These are phyloP conservation scores for Podiceps cristatus DNA, from an alignment of 2,113 vertebrate species.

Conservation along the genomic window DNA sequence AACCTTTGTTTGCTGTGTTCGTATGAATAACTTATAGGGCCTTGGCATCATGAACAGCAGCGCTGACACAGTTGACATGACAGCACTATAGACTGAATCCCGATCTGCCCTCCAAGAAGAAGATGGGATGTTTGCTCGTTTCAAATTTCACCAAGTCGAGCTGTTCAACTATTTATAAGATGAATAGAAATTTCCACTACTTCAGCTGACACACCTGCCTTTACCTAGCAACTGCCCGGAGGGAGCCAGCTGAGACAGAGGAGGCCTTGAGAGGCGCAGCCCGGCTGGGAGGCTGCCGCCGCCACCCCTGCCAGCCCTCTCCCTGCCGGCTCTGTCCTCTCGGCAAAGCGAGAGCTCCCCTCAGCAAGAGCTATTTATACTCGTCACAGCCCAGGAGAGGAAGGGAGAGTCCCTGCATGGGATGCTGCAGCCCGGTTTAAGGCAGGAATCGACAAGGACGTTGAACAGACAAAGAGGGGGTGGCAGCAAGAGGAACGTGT, in stretches of 20 bases:
- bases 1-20: conserved; percentile 75
- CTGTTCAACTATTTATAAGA: conserved; percentile 85
- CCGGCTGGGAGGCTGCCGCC: neutral
- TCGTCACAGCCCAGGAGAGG: neutral
- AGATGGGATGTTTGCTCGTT: conserved; percentile 77
- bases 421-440: neutral
- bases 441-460: neutral
- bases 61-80: conserved; percentile 70
- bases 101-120: conserved; percentile 68
- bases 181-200: conserved; percentile 84
- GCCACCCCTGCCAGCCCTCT: neutral
- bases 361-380: neutral
- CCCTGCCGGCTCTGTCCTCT: neutral
- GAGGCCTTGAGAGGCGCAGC: neutral
- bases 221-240: conserved; percentile 74
- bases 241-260: conserved; percentile 17
- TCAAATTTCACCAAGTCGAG: conserved; percentile 74
- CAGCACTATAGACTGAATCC: conserved; percentile 72
- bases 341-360: neutral
- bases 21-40: conserved; percentile 79
- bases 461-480: conserved; percentile 12
- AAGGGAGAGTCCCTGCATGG: neutral
- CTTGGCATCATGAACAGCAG: conserved; percentile 64
- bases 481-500: neutral
- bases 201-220: conserved; percentile 76